Percentiles rank a stretch among this genome's conserved stretches.
phyloP scores from a whole-genome alignment of 2,888 invertebrate species.

The Papilio demoleus region DNA sequence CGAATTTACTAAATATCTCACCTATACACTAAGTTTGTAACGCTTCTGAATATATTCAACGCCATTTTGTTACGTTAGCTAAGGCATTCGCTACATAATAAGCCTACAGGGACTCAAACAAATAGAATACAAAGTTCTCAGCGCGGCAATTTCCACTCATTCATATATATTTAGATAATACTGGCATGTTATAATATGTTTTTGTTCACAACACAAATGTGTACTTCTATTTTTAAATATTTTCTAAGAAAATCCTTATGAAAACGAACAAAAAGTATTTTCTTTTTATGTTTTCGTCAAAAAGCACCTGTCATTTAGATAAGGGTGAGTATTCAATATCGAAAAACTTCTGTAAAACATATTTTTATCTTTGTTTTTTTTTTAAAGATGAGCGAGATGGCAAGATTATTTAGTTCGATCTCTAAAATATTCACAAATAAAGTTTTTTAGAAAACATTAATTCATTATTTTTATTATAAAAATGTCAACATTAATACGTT shows the following conservation, averaged over 20 bases:
- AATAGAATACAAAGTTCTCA: neutral
- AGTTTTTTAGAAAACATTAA: no score
- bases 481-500: neutral
- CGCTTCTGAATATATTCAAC: neutral
- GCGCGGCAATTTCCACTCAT: neutral
- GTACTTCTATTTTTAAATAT: neutral
- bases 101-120: neutral
- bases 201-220: neutral
- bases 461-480: neutral
- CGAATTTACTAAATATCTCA: no score
- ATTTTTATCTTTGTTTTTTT: no score
- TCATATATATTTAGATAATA: no score
- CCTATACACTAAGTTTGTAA: no score
- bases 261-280: neutral
- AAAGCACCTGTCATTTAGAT: no score
- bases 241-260: neutral
- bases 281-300: no score
- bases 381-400: no score
- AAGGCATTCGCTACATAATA: constrained; percentile 1
- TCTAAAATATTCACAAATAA: no score
- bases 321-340: no score
- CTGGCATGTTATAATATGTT: constrained; percentile 1
- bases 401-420: no score
- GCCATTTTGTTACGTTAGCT: neutral
- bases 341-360: no score